Evolutionary conservation across 2,888 invertebrate genomes (phyloP).

Genomic region (Cerastis rubricosa): DNA sequence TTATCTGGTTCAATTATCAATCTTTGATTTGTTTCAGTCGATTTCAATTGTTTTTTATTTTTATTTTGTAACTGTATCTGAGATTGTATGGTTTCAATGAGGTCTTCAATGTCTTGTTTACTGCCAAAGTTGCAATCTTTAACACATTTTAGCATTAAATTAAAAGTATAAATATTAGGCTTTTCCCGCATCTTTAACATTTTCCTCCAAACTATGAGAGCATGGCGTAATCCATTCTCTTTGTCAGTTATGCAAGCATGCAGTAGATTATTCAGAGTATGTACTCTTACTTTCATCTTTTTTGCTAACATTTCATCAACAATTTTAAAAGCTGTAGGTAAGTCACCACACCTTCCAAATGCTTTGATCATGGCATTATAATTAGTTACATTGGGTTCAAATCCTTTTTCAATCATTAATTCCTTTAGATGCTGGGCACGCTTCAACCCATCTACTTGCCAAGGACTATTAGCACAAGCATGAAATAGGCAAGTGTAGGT

Average conservation of each 20-base stretch:
- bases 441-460: constrained; percentile 92
- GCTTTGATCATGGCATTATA: constrained; percentile 98
- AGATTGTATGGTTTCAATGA: constrained; percentile 81
- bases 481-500: constrained; percentile 97
- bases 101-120: constrained; percentile 89
- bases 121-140: constrained; percentile 96
- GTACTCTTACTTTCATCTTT: constrained; percentile 91
- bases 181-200: constrained; percentile 92
- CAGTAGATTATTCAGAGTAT: constrained; percentile 95
- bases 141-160: constrained; percentile 94
- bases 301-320: constrained; percentile 96
- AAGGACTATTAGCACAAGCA: constrained; percentile 96
- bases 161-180: constrained; percentile 94
- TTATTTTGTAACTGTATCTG: constrained; percentile 68
- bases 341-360: constrained; percentile 95
- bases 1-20: constrained; percentile 39
- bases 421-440: constrained; percentile 92
- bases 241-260: constrained; percentile 96
- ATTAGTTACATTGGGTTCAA: constrained; percentile 93
- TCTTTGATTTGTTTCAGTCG: constrained; percentile 16
- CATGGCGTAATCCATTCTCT: constrained; percentile 95
- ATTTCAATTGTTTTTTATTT: constrained; percentile 32
- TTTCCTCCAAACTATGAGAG: constrained; percentile 96
- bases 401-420: constrained; percentile 93
- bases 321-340: constrained; percentile 94